A percentile compares a stretch with the other conserved stretches of the same genome.
phyloP scores from a whole-genome alignment of 1,140 invertebrate genomes.

The Harpegnathos saltator region DNA sequence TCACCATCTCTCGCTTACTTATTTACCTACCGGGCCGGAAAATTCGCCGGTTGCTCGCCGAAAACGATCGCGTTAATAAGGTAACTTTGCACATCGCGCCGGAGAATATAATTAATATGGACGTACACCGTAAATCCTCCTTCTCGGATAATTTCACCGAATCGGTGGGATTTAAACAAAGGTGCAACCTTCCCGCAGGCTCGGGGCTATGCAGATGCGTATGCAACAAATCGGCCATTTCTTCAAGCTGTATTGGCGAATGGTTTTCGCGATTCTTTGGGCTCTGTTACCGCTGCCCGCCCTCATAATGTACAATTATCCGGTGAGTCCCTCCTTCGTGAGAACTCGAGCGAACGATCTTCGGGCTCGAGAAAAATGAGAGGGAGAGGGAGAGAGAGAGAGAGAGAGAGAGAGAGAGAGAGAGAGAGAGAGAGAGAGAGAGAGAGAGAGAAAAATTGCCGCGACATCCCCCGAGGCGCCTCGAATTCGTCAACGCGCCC shows the following conservation, averaged over 20 bases:
- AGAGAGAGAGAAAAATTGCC: no score
- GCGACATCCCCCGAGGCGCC: no score
- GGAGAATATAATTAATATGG: background rate
- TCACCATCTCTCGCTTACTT: no score
- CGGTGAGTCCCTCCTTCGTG: conserved; percentile 81
- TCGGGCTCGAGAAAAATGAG: no score
- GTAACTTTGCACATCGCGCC: background rate
- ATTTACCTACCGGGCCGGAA: no score
- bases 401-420: no score
- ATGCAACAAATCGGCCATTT: conserved; percentile 35
- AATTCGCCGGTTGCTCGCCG: no score
- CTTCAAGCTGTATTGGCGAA: conserved; percentile 86
- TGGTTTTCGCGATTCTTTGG: conserved; percentile 86
- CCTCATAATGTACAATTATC: conserved; percentile 84
- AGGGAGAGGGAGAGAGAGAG: no score
- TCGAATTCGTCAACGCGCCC: no score
- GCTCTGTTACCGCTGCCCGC: conserved; percentile 87
- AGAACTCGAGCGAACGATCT: no score
- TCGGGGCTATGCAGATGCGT: background rate
- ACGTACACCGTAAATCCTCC: background rate
- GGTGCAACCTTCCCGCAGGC: background rate
- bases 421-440: no score
- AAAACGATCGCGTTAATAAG: background rate
- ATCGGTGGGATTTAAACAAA: background rate
- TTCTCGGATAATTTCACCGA: background rate